Conservation (phyloP, 2,113 vertebrate species). For the Caloenas nicobarica region DNA sequence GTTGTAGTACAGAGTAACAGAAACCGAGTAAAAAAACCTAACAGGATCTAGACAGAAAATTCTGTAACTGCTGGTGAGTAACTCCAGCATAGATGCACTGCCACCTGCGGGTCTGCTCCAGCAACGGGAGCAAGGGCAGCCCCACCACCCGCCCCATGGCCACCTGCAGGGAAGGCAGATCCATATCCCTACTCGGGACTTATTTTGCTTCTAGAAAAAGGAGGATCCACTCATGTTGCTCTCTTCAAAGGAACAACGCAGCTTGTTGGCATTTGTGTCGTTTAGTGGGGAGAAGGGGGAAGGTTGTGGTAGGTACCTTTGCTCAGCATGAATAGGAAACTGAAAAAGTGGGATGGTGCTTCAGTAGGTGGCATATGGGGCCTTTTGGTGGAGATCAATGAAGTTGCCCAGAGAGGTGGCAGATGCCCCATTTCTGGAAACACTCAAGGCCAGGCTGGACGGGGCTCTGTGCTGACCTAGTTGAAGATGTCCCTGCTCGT, state of each 20-base stretch:
- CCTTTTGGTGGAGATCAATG: too few species aligned
- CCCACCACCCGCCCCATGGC: not conserved
- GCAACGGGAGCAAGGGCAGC: not conserved
- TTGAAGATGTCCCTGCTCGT: too few species aligned
- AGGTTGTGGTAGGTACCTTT: too few species aligned
- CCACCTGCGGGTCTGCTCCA: constrained; percentile 68
- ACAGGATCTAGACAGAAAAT: constrained; percentile 8
- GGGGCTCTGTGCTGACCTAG: too few species aligned
- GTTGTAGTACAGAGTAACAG: constrained; percentile 17
- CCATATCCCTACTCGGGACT: not conserved
- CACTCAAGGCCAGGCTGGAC: too few species aligned
- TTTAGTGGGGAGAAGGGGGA: too few species aligned
- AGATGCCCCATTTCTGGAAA: too few species aligned
- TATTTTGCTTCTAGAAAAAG: not conserved
- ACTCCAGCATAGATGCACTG: constrained; percentile 67
- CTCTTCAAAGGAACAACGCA: not conserved
- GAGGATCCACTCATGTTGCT: not conserved
- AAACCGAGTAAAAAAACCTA: constrained; percentile 14
- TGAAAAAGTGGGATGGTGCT: too few species aligned
- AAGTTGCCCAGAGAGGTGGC: too few species aligned
- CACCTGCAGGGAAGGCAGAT: not conserved
- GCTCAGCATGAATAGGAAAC: too few species aligned
- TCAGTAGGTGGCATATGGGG: too few species aligned
- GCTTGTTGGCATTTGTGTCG: not conserved
- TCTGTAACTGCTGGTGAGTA: not conserved